These are phyloP conservation scores for Zenarchopterus dispar DNA, from an alignment of 2,797 vertebrate genomes.

Conservation along the genomic window DNA sequence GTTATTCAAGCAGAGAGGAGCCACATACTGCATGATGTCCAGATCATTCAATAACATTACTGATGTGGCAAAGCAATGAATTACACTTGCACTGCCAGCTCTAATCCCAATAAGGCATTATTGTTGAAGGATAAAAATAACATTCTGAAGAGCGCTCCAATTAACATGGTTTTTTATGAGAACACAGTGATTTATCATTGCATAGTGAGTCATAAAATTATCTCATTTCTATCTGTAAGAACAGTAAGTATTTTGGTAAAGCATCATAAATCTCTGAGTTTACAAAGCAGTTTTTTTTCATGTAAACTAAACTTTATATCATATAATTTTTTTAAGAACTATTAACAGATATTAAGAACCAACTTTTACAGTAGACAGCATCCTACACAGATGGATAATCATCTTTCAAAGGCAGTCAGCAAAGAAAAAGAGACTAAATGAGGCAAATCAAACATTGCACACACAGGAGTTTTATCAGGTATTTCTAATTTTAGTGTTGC, in stretches of 20 bases:
- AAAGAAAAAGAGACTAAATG: no score
- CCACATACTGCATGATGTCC: slow-evolving; percentile 30
- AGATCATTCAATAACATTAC: slow-evolving; percentile 56
- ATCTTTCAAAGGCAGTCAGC: no score
- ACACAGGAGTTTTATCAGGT: no score
- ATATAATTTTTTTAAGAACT: background rate
- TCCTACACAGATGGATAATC: no score
- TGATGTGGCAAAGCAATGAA: slow-evolving; percentile 50
- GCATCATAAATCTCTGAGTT: no score
- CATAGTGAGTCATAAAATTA: slow-evolving; percentile 14
- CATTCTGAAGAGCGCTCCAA: slow-evolving; percentile 42
- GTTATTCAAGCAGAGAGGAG: slow-evolving; percentile 42
- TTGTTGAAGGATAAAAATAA: slow-evolving; percentile 51
- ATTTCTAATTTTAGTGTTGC: no score
- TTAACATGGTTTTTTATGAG: slow-evolving; percentile 44
- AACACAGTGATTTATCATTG: slow-evolving; percentile 27
- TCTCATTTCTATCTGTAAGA: slow-evolving; percentile 11
- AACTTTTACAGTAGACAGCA: no score
- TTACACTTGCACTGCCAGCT: slow-evolving; percentile 36
- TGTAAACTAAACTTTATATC: no score
- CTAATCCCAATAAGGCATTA: slow-evolving; percentile 51
- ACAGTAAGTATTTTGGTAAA: background rate
- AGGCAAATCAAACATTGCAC: no score
- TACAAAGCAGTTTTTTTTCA: no score
- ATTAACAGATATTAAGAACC: background rate